These are phyloP conservation scores for Cossypha dichroa DNA, from an alignment of 2,797 vertebrate species.

Conservation along the genomic window DNA sequence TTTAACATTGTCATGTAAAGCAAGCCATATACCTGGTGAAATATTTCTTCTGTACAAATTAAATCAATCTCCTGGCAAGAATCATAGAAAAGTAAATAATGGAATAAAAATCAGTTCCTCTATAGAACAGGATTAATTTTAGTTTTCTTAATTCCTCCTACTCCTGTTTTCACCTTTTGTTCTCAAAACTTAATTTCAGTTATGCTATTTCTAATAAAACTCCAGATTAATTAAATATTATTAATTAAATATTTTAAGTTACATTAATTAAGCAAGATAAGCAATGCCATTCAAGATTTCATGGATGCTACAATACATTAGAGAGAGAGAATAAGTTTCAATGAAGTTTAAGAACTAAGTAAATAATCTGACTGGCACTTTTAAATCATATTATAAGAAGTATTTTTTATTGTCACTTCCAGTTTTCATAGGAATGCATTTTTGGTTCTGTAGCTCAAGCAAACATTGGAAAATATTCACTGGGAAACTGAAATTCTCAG, in stretches of 20 bases:
- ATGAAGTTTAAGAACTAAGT: background rate
- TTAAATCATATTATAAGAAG: background rate
- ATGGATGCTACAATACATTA: background rate
- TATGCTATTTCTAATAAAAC: constrained; percentile 29
- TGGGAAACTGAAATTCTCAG: constrained; percentile 4
- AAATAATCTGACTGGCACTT: background rate
- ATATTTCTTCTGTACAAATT: background rate
- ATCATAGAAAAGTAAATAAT: constrained; percentile 40
- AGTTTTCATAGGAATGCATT: background rate
- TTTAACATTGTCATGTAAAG: background rate
- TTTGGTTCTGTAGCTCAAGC: background rate
- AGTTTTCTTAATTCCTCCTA: constrained; percentile 40
- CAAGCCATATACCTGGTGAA: background rate
- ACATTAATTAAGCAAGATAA: constrained; percentile 44
- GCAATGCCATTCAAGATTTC: background rate
- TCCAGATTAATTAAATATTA: constrained; percentile 12
- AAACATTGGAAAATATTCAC: background rate
- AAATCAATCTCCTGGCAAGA: background rate
- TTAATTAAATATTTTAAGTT: constrained; percentile 14
- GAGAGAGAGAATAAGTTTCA: background rate
- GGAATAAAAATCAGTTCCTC: constrained; percentile 34
- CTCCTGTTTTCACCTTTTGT: constrained; percentile 23
- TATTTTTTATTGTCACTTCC: background rate
- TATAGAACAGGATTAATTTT: constrained; percentile 19
- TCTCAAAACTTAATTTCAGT: constrained; percentile 38